Evolutionary conservation across 2,797 vertebrate species (phyloP).

Genomic region (Rachycentron canadum): DNA sequence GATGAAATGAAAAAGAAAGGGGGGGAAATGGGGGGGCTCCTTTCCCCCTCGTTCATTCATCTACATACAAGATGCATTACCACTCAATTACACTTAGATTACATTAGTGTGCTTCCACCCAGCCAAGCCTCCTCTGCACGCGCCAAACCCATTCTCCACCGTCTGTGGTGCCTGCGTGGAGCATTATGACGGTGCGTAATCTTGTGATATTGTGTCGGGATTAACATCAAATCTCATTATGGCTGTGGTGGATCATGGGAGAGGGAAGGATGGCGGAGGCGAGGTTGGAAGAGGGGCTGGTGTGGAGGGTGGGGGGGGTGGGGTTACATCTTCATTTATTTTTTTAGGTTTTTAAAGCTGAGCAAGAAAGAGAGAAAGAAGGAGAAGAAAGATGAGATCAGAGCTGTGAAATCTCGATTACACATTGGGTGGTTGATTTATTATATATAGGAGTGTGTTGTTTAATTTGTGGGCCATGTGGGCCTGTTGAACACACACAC

Average conservation of each 20-base stretch:
- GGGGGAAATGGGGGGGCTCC: neutral
- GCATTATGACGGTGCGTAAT: constrained; percentile 74
- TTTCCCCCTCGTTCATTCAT: constrained; percentile 35
- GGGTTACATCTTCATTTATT: constrained; percentile 20
- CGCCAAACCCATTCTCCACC: constrained; percentile 69
- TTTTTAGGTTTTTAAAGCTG: constrained; percentile 33
- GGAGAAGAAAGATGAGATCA: constrained; percentile 39
- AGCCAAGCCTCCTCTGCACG: constrained; percentile 52
- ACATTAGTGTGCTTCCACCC: constrained; percentile 68
- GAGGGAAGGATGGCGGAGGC: constrained; percentile 18
- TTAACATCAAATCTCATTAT: constrained; percentile 85
- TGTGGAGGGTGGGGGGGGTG: too few relatives aligned
- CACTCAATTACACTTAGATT: constrained; percentile 77
- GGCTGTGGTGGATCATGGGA: constrained; percentile 52
- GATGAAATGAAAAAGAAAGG: neutral
- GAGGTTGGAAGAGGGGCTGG: neutral
- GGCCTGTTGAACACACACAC: constrained; percentile 4
- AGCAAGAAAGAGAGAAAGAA: constrained; percentile 5
- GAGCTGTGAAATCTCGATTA: constrained; percentile 74
- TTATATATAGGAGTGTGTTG: neutral
- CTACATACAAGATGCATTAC: constrained; percentile 68
- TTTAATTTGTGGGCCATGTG: neutral
- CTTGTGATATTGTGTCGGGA: constrained; percentile 83
- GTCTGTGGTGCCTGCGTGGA: constrained; percentile 38
- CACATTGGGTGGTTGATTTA: constrained; percentile 43